Percentiles rank a stretch among this genome's conserved stretches.
Evolutionary conservation across 2,797 vertebrate species (phyloP).

Genomic region (Antrozous pallidus): DNA sequence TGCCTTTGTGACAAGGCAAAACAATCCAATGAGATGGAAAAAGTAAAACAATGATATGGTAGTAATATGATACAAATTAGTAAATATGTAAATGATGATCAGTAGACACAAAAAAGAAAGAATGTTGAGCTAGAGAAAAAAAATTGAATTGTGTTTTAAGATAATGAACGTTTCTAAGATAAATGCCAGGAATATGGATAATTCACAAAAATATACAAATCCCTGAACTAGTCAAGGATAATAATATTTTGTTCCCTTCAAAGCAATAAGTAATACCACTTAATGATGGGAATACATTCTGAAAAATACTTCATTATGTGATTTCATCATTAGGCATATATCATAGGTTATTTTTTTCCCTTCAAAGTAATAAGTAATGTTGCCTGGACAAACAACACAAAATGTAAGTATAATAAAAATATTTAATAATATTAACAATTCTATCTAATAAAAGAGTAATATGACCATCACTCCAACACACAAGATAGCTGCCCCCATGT

Average conservation of each 20-base stretch:
- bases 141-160: not conserved
- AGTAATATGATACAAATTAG: not conserved
- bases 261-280: not conserved
- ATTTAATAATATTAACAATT: not conserved
- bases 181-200: not conserved
- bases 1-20: not conserved
- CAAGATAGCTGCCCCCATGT: no score
- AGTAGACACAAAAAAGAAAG: not conserved
- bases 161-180: not conserved
- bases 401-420: not conserved
- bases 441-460: no score
- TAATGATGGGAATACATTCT: no score
- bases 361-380: not conserved
- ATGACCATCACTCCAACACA: no score
- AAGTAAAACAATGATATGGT: not conserved
- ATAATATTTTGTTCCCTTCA: not conserved
- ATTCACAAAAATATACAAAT: not conserved
- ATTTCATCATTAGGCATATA: no score
- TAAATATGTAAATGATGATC: not conserved
- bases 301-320: no score
- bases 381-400: not conserved
- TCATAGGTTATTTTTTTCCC: no score
- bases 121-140: not conserved
- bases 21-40: not conserved
- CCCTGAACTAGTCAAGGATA: not conserved